Evolutionary conservation across 2,888 invertebrate species (phyloP).

Genomic region (Resseliella maxima): DNA sequence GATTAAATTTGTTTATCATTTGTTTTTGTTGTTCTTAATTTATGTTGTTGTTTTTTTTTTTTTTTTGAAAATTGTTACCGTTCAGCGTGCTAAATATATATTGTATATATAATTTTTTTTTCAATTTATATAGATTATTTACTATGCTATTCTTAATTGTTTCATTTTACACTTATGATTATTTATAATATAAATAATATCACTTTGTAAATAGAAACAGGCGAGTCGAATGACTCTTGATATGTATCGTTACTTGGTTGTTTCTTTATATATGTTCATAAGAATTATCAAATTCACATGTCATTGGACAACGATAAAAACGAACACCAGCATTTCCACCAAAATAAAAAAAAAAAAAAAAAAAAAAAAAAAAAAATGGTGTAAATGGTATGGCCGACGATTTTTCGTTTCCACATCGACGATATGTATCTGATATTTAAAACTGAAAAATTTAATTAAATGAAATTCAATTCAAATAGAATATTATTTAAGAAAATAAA

Average conservation of each 20-base stretch:
- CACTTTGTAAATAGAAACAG: conserved; percentile 70
- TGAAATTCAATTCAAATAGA: no score
- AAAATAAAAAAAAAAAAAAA: background rate
- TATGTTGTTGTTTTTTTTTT: background rate
- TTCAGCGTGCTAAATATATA: background rate
- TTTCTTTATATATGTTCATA: conserved; percentile 63
- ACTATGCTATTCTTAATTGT: conserved; percentile 51
- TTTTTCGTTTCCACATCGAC: no score
- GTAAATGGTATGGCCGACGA: no score
- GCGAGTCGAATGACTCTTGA: conserved; percentile 76
- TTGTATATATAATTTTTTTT: conserved; percentile 22
- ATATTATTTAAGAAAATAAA: no score
- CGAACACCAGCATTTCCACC: no score
- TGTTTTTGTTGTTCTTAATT: background rate
- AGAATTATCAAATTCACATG: conserved; percentile 16
- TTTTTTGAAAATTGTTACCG: background rate
- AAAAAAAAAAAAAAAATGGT: no score
- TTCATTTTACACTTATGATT: conserved; percentile 59
- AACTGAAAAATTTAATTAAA: no score
- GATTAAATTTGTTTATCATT: background rate
- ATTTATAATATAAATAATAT: conserved; percentile 64
- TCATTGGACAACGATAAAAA: background rate
- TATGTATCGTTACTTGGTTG: conserved; percentile 81
- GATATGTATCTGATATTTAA: no score
- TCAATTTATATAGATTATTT: conserved; percentile 12